Evolutionary conservation across 2,113 vertebrate species (phyloP).

Genomic region (Malaclemys terrapin): DNA sequence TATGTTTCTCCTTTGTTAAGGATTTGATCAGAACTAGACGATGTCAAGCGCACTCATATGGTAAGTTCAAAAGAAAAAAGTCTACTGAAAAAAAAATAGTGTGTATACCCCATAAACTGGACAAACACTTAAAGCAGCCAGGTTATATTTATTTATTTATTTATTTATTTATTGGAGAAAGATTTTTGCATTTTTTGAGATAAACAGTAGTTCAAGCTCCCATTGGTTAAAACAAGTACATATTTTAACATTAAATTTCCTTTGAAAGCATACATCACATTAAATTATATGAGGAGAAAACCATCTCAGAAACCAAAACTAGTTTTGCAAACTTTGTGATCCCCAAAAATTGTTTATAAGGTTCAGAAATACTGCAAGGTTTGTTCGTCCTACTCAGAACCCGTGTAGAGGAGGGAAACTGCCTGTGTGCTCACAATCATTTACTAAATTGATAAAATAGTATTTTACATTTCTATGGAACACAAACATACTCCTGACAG

Average conservation of each 20-base stretch:
- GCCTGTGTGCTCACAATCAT: neutral
- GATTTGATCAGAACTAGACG: neutral
- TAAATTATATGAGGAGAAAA: neutral
- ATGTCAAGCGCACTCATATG: neutral
- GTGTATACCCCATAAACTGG: accelerated
- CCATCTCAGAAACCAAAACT: neutral
- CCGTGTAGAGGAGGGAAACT: neutral
- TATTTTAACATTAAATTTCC: neutral
- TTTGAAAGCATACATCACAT: neutral
- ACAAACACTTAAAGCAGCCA: neutral
- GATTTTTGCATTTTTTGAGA: neutral
- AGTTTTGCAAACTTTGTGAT: neutral
- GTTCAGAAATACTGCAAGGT: neutral
- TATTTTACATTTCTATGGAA: neutral
- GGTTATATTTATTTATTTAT: neutral
- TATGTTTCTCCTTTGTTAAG: neutral
- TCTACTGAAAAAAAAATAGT: neutral
- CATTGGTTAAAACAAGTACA: neutral
- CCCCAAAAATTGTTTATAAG: neutral
- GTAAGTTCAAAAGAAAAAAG: neutral
- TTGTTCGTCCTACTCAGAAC: neutral
- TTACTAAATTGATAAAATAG: neutral
- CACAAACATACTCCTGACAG: neutral
- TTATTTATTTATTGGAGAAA: neutral
- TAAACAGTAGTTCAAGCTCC: neutral